A percentile compares a stretch with the other conserved stretches of the same genome.
Conservation (phyloP, 2,113 vertebrate genomes). For the Oreotrochilus melanogaster region DNA sequence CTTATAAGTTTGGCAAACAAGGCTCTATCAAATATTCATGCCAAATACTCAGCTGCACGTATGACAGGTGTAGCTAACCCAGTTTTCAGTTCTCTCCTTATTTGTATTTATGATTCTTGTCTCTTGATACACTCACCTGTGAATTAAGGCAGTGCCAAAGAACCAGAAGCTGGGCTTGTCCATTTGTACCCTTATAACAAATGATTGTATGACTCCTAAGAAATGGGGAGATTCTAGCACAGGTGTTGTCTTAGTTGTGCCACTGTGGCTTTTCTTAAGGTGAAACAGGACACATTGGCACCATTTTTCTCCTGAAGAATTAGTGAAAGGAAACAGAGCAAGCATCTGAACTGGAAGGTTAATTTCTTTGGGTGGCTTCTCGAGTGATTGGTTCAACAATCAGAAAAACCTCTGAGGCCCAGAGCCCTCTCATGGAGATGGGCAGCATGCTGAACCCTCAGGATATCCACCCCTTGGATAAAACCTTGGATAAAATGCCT, state of each 20-base stretch:
- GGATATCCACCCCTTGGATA: neutral
- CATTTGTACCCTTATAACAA: neutral
- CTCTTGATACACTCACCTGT: neutral
- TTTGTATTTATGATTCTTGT: neutral
- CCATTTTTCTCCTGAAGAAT: neutral
- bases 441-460: fast-evolving
- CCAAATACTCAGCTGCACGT: neutral
- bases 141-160: neutral
- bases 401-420: neutral
- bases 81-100: neutral
- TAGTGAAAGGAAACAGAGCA: neutral
- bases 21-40: neutral
- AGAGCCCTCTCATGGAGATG: neutral
- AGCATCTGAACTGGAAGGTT: neutral
- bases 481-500: too few species aligned
- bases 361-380: neutral
- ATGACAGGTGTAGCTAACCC: neutral
- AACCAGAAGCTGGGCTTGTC: neutral
- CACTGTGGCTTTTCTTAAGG: neutral
- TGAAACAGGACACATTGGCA: fast-evolving
- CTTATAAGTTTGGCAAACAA: neutral
- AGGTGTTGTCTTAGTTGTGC: neutral
- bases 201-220: neutral
- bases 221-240: neutral
- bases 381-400: neutral